Evolutionary conservation across 2,888 invertebrate genomes (phyloP).

Genomic region (Ophioninae sp.): DNA sequence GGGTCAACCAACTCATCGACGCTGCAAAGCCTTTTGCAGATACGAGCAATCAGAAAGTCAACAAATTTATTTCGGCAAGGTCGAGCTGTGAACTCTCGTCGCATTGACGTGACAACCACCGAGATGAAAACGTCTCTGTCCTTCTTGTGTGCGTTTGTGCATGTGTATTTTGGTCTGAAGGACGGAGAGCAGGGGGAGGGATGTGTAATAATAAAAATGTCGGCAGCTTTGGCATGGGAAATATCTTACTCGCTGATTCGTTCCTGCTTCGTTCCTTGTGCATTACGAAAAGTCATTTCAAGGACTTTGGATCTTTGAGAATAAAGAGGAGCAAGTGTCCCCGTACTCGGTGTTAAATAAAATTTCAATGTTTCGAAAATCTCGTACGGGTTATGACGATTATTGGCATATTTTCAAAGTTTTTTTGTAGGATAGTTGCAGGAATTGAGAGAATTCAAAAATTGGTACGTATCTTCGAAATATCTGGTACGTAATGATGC

Average conservation of each 20-base stretch:
- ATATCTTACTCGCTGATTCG: constrained; percentile 58
- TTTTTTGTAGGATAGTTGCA: background rate
- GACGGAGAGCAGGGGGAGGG: too few relatives aligned
- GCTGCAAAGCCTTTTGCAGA: constrained; percentile 18
- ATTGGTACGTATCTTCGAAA: too few relatives aligned
- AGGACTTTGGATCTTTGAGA: constrained; percentile 1
- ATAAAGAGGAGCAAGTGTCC: background rate
- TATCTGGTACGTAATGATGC: too few relatives aligned
- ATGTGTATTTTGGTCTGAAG: too few relatives aligned
- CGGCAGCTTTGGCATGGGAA: constrained; percentile 18
- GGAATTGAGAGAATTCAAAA: too few relatives aligned
- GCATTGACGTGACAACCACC: constrained; percentile 63
- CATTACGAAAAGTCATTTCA: background rate
- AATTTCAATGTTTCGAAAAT: background rate
- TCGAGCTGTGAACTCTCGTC: constrained; percentile 69
- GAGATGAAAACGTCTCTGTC: constrained; percentile 48
- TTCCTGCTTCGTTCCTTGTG: constrained; percentile 8
- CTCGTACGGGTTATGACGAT: background rate
- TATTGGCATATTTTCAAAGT: background rate
- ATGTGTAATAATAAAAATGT: background rate
- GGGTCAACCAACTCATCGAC: constrained; percentile 48
- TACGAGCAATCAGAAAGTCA: constrained; percentile 55
- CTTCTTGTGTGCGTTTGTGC: background rate
- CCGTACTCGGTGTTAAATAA: too few relatives aligned
- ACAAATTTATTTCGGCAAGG: constrained; percentile 73